Base-by-base conservation (phyloP, 2,797 vertebrate species). In the Pachyuromys duprasi region DNA sequence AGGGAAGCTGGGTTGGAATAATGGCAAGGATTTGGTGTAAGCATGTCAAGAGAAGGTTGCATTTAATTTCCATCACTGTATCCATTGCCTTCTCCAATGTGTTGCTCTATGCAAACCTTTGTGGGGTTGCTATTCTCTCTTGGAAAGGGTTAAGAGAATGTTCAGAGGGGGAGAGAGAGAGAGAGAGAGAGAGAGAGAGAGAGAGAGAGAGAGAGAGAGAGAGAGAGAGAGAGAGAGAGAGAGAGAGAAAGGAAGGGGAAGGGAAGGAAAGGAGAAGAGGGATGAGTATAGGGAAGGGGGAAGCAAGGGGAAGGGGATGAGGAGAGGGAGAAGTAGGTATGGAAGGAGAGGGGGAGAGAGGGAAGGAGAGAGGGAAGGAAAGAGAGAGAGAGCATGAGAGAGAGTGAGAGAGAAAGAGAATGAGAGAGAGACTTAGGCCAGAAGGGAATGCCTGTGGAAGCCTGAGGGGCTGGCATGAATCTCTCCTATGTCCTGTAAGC, bases 81-180 rank as follows among this genome's bases (percentile, higher is more conserved):
- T 15, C 45, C 24, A 63, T 74, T 95, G 84, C 70, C 78, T 89
- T 92, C 88, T 57, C 79, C 20, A 69, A 36, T 36, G 12, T 39
- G 31, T 36, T 69, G 11, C 63, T 57, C 42, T 86, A 42, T 67
- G 79, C 12, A 22, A 67, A 13, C 31, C 45, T 89, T 69, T 92
- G 63, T 3, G 33, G 79, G 45, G 53, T 49, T 78, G 33, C 62
- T 6, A 65, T 87, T 90, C 31, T 93, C 28, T 96, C 81, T 84
- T 49, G 81, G 81, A 88, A 86, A 82, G 91, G 80, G 45, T 33
- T 70, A 69, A 79, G 36, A 62, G 74, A 90, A 86, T 81, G 76
- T 80, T 94, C 49, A 78, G 65, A 93, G 53, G 33, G 67, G 76
- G n/a, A 53, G 15, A n/a, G 8, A 62, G 72, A 45, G 72, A 15